Percentiles rank a stretch among this genome's conserved stretches.
Evolutionary conservation across 23 tunicate genomes (phyloP).

Genomic region (Styela clava): DNA sequence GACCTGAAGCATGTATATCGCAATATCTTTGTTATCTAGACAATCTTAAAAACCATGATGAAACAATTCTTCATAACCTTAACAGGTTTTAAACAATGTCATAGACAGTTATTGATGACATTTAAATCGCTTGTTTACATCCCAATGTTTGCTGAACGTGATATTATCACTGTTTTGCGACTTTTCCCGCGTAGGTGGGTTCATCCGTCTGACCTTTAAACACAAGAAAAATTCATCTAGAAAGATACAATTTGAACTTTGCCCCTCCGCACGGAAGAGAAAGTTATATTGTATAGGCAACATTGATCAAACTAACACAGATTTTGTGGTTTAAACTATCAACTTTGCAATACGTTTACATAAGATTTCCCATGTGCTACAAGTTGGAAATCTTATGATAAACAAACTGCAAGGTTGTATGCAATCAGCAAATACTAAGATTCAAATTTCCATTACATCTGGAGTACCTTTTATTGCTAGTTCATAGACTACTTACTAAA

Average conservation of each 20-base stretch:
- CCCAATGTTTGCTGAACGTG: conserved; percentile 19
- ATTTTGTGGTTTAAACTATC: too few relatives aligned
- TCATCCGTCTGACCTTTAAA: background rate
- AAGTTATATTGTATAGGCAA: too few relatives aligned
- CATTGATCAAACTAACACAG: too few relatives aligned
- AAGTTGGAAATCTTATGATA: background rate
- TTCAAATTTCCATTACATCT: too few relatives aligned
- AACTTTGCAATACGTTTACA: background rate
- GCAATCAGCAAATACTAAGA: background rate
- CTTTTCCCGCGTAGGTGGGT: background rate
- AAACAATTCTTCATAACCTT: too few relatives aligned
- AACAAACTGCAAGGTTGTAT: background rate
- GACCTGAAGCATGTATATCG: too few relatives aligned
- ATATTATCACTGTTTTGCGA: conserved; percentile 3
- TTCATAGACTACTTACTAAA: too few relatives aligned
- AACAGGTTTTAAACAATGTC: too few relatives aligned
- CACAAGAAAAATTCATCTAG: background rate
- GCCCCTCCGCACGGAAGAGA: background rate
- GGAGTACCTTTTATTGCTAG: too few relatives aligned
- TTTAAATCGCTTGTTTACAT: background rate
- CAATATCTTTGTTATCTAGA: too few relatives aligned
- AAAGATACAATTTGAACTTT: background rate
- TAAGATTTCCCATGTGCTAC: background rate
- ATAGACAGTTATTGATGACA: background rate
- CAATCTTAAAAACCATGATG: too few relatives aligned